Evolutionary conservation across 1,140 invertebrate genomes (phyloP).

Genomic region (Drosophila miranda): DNA sequence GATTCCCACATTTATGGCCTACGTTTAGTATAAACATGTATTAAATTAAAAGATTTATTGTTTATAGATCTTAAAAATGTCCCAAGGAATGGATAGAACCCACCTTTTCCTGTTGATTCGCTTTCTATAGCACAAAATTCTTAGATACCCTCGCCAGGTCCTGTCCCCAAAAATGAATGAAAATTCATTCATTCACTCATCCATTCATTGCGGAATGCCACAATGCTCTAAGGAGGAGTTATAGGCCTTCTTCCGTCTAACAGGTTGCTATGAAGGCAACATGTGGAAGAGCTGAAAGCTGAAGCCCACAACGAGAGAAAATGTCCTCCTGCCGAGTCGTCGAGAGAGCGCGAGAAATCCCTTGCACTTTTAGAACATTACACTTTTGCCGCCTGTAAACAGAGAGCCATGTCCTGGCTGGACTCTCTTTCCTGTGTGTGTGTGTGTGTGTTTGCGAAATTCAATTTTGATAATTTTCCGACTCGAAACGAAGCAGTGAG

Average conservation of each 20-base stretch:
- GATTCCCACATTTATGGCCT: no score
- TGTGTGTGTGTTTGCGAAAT: slow-evolving; percentile 46
- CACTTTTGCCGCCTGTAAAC: slow-evolving; percentile 67
- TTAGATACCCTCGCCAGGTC: neutral
- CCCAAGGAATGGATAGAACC: no score
- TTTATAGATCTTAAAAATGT: no score
- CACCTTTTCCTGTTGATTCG: no score
- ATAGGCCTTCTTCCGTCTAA: slow-evolving; percentile 22
- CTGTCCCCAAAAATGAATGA: neutral
- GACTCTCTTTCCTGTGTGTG: slow-evolving; percentile 1
- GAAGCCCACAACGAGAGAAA: slow-evolving; percentile 16
- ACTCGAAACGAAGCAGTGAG: slow-evolving; percentile 25
- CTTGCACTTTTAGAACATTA: slow-evolving; percentile 55
- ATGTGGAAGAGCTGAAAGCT: slow-evolving; percentile 35
- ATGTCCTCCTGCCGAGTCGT: neutral
- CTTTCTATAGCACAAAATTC: no score
- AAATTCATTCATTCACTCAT: slow-evolving; percentile 12
- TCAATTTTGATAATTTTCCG: slow-evolving; percentile 64
- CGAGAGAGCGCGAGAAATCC: neutral
- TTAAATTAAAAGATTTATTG: no score
- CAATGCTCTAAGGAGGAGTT: neutral
- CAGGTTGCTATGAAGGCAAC: slow-evolving; percentile 50
- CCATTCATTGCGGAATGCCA: neutral
- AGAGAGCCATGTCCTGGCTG: slow-evolving; percentile 61
- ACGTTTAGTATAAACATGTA: no score